A percentile compares a stretch with the other conserved stretches of the same genome.
These are phyloP conservation scores for Drosophila sp. DNA, from an alignment of 1,140 invertebrate species.

Conservation along the genomic window DNA sequence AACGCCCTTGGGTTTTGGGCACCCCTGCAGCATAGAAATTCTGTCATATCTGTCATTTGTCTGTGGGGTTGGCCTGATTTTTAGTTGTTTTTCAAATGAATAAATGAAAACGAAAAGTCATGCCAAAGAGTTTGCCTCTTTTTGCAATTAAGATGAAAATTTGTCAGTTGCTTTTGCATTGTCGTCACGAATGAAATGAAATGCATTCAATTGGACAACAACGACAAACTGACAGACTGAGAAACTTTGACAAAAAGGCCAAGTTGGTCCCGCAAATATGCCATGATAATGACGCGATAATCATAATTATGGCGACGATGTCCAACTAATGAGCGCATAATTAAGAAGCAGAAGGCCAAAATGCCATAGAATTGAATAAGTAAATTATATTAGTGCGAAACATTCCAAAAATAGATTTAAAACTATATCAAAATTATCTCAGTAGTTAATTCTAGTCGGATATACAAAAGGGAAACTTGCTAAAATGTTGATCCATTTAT, in stretches of 20 bases:
- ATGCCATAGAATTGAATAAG: conserved; percentile 12
- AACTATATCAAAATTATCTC: too few relatives aligned
- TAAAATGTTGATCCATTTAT: neutral
- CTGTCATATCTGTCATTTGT: conserved; percentile 36
- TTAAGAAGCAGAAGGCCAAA: conserved; percentile 34
- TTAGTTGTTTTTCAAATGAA: conserved; percentile 27
- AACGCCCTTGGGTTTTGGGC: conserved; percentile 1
- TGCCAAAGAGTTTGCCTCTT: conserved; percentile 50
- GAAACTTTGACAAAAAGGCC: conserved; percentile 16
- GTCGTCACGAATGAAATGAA: conserved; percentile 67
- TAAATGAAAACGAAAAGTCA: conserved; percentile 55
- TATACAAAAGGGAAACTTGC: conserved; percentile 4
- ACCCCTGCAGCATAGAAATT: conserved; percentile 20
- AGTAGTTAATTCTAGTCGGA: too few relatives aligned
- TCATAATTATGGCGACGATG: neutral
- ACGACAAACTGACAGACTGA: conserved; percentile 14
- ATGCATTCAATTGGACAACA: conserved; percentile 75
- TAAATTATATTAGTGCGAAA: neutral
- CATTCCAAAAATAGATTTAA: too few relatives aligned
- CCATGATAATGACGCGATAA: neutral
- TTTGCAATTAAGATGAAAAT: conserved; percentile 71
- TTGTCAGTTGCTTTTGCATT: conserved; percentile 58
- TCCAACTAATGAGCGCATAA: conserved; percentile 54
- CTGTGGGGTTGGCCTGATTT: conserved; percentile 15
- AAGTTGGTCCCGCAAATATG: conserved; percentile 24